Evolutionary conservation across 2,888 invertebrate species (phyloP).

Genomic region (Drosophila mayaguana): DNA sequence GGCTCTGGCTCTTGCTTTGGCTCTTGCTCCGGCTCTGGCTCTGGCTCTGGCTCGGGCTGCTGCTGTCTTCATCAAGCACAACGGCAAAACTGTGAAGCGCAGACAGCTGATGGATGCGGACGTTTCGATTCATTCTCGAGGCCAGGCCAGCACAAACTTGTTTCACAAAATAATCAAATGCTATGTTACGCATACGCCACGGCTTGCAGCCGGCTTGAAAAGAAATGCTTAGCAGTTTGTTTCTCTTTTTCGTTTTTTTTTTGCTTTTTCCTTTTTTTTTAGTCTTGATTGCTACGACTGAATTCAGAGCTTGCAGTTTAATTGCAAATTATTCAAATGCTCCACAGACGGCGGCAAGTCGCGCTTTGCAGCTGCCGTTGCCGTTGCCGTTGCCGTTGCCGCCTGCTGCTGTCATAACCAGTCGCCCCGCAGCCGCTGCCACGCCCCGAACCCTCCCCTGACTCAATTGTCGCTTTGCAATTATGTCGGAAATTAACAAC

Average conservation of each 20-base stretch:
- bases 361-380: conserved; percentile 48
- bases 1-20: conserved; percentile 10
- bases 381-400: conserved; percentile 42
- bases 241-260: conserved; percentile 4
- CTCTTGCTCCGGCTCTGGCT: too few relatives aligned
- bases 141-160: conserved; percentile 33
- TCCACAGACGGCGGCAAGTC: conserved; percentile 45
- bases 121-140: conserved; percentile 62
- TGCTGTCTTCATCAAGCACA: conserved; percentile 66
- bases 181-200: conserved; percentile 77
- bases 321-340: conserved; percentile 80
- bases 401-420: conserved; percentile 72
- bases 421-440: conserved; percentile 36
- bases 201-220: conserved; percentile 15
- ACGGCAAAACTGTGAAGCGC: conserved; percentile 39
- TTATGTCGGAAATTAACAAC: conserved; percentile 78
- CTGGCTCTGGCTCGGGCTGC: conserved; percentile 21
- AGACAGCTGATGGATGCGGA: conserved; percentile 79
- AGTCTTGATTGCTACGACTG: conserved; percentile 42
- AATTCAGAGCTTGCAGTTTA: conserved; percentile 60
- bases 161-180: conserved; percentile 52
- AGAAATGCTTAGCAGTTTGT: conserved; percentile 48
- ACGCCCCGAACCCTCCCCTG: conserved; percentile 15
- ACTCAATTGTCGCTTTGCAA: conserved; percentile 54
- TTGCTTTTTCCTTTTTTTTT: conserved; percentile 3